Evolutionary conservation across 2,888 invertebrate genomes (phyloP), one percentile per base, ranked within the genome.

Genomic region (Alsophila aescularia): DNA sequence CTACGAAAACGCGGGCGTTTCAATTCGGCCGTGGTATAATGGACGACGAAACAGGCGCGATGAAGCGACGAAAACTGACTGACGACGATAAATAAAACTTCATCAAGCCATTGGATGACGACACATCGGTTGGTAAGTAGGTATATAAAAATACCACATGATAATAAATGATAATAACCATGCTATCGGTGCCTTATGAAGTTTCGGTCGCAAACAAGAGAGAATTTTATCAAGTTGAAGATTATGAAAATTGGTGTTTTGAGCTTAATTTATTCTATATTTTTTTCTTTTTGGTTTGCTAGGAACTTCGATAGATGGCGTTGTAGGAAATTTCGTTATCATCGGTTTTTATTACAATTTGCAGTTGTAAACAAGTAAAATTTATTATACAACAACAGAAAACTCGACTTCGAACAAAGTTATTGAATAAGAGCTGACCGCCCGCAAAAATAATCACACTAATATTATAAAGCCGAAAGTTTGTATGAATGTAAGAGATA

Each of bases 91-190:
- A 12, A 14, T n/a, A 35, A 39, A 13, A 32, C 29, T 24, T 14
- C 42, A 13, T 29, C 29, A 31, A 31, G 24, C 35, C 24, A 36
- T 15, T 18, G 12, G 32, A 43, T 58, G 58, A 56, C 56, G 53
- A 42, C 37, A 57, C 45, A 14, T 15, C 15, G 5, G 24, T 24
- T 29, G 35, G 36, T 41, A 49, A 41, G 42, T 48, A 52, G 34
- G 36, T 42, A 45, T 4, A 24, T 56, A 48, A 43, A 53, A 40
- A 27, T 49, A 36, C 42, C 47, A 49, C 43, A 41, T 50, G 58
- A 60, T 64, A 54, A 58, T 60, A 37, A 43, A 18, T 64, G 64
- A 64, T 64, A 61, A 55, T n/a, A n/a, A n/a, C n/a, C 51, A 41
- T 10, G 41, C 14, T 61, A 64, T 61, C 63, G 42, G 29, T 29